A percentile compares a stretch with the other conserved stretches of the same genome.
These are phyloP conservation scores for Nasonia giraulti DNA, from an alignment of 1,140 invertebrate genomes.

Conservation along the genomic window DNA sequence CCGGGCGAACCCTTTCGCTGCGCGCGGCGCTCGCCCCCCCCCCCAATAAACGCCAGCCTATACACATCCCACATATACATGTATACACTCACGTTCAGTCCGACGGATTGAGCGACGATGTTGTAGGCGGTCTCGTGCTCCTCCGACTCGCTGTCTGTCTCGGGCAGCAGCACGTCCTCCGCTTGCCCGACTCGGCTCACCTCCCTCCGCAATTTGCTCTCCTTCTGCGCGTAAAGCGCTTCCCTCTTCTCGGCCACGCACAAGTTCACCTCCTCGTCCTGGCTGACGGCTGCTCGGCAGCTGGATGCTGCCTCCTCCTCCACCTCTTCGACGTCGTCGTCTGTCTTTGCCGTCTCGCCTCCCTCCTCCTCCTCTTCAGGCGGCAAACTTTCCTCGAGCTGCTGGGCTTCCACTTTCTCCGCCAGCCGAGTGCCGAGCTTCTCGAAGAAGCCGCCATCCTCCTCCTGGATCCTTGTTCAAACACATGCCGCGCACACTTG, in stretches of 20 bases:
- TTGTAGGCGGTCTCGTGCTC: slow-evolving; percentile 73
- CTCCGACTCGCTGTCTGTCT: slow-evolving; percentile 73
- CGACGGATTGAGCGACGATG: slow-evolving; percentile 77
- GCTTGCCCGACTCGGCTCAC: not conserved
- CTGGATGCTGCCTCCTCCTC: not conserved
- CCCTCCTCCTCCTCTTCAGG: slow-evolving; percentile 59
- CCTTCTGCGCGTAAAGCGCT: slow-evolving; percentile 42
- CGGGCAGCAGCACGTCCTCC: not conserved
- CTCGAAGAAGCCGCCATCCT: slow-evolving; percentile 87
- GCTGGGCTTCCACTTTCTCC: slow-evolving; percentile 74
- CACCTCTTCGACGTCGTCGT: slow-evolving; percentile 57
- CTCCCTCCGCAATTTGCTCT: slow-evolving; percentile 36
- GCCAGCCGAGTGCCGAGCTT: slow-evolving; percentile 83
- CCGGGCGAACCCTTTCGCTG: too few species aligned
- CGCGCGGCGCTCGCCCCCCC: too few species aligned
- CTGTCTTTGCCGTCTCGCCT: slow-evolving; percentile 67
- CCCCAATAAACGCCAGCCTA: not conserved
- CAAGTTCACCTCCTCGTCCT: slow-evolving; percentile 50
- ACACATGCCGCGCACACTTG: slow-evolving; percentile 46
- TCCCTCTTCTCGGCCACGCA: slow-evolving; percentile 36
- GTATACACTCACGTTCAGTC: slow-evolving; percentile 81
- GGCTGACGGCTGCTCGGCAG: slow-evolving; percentile 1
- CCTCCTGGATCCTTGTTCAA: slow-evolving; percentile 81
- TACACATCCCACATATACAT: not conserved
- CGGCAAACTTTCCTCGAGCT: slow-evolving; percentile 62